These are phyloP conservation scores for Motacilla tschutschensis DNA, from an alignment of 2,113 vertebrate species.

Conservation along the genomic window DNA sequence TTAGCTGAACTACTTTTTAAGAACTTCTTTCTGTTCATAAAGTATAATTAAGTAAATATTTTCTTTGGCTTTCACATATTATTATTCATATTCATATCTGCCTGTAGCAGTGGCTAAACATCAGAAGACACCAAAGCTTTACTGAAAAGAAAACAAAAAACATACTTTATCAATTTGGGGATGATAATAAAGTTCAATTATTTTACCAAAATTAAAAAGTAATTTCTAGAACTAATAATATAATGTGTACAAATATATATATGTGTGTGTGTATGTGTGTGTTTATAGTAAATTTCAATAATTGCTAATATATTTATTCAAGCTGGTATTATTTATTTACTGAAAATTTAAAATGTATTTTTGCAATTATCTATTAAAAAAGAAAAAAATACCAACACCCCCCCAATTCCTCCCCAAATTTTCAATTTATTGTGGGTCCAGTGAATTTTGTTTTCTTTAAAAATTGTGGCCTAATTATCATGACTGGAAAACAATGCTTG, in stretches of 20 bases:
- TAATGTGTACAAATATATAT: background rate
- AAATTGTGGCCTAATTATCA: background rate
- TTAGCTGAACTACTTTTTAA: background rate
- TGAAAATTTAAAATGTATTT: background rate
- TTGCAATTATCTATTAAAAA: background rate
- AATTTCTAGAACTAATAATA: background rate
- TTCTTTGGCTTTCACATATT: background rate
- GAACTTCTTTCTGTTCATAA: background rate
- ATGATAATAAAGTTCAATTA: background rate
- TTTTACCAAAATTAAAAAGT: background rate
- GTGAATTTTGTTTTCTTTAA: background rate
- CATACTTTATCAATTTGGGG: background rate
- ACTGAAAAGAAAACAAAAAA: background rate
- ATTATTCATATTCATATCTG: background rate
- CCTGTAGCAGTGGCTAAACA: background rate
- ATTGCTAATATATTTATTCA: background rate
- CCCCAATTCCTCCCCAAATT: background rate
- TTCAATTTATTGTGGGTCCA: background rate
- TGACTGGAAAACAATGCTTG: background rate
- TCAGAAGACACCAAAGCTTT: background rate
- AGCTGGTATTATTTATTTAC: background rate
- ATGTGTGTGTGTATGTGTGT: too few species aligned
- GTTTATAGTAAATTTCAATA: background rate
- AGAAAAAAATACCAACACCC: accelerated
- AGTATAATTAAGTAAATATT: background rate